Conservation (phyloP, 1,140 invertebrate species). For the Panonychus citri region DNA sequence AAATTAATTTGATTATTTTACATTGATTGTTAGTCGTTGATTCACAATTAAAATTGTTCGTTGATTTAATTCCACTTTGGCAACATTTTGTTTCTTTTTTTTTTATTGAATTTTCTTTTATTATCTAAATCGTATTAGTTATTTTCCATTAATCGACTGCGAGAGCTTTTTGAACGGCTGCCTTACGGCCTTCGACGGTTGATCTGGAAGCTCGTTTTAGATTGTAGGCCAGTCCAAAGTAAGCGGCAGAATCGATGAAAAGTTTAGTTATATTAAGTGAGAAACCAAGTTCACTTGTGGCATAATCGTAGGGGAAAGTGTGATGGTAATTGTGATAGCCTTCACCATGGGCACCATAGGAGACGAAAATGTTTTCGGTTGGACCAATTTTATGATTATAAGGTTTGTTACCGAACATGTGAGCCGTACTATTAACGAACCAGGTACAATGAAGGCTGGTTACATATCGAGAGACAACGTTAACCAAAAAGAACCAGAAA, state of each 20-base stretch:
- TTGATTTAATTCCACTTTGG: not conserved
- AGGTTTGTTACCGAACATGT: constrained; percentile 24
- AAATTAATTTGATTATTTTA: too few species aligned
- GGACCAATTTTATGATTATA: constrained; percentile 27
- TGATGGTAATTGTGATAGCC: constrained; percentile 34
- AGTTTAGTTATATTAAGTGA: constrained; percentile 34
- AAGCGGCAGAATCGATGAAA: constrained; percentile 35
- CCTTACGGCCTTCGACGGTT: not conserved
- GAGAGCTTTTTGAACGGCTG: not conserved
- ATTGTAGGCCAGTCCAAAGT: constrained; percentile 41
- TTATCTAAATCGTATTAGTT: too few species aligned
- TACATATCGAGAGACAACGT: constrained; percentile 23
- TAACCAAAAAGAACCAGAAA: not conserved
- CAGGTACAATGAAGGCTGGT: constrained; percentile 22
- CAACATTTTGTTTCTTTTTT: too few species aligned
- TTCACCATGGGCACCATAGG: constrained; percentile 24
- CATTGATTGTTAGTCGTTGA: not conserved
- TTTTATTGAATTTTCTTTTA: too few species aligned
- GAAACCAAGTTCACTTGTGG: constrained; percentile 27
- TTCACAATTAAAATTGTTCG: not conserved
- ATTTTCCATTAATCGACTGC: too few species aligned
- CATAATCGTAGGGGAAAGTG: constrained; percentile 29
- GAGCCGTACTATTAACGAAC: constrained; percentile 30
- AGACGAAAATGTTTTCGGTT: constrained; percentile 23
- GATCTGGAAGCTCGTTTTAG: constrained; percentile 31